Evolutionary conservation across 2,797 vertebrate genomes (phyloP).

Genomic region (Enteromius mattozi): DNA sequence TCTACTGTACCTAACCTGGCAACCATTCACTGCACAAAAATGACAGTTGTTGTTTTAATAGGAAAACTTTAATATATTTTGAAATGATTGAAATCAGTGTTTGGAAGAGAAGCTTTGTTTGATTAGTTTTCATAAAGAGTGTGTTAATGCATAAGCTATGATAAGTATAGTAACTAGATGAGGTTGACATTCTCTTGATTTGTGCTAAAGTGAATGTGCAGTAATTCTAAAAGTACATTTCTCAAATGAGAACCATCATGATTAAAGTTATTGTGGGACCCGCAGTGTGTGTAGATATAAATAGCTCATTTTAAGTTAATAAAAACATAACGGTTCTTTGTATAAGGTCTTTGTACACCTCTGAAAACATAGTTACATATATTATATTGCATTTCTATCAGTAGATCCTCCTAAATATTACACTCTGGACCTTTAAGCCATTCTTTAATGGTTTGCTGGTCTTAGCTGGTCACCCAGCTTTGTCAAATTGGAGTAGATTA

Average conservation of each 20-base stretch:
- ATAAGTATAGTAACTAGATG: not conserved
- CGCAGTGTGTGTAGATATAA: too few species aligned
- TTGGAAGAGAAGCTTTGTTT: not conserved
- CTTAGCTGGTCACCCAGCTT: not conserved
- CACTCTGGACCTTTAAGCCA: too few species aligned
- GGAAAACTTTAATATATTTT: not conserved
- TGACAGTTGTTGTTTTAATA: not conserved
- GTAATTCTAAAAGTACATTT: not conserved
- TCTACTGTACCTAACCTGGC: not conserved
- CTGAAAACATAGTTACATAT: too few species aligned
- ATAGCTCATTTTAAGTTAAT: too few species aligned
- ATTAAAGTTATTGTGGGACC: too few species aligned
- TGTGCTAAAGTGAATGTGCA: too few species aligned
- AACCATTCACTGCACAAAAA: not conserved
- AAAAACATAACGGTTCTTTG: too few species aligned
- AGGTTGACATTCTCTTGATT: not conserved
- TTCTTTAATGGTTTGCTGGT: not conserved
- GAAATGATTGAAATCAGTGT: not conserved
- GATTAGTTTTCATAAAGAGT: not conserved
- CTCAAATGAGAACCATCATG: not conserved
- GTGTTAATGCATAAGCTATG: not conserved
- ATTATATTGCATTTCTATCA: too few species aligned
- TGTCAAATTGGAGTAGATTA: not conserved
- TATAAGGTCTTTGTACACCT: too few species aligned
- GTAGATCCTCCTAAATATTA: too few species aligned